Base-by-base conservation (phyloP, 2,888 invertebrate genomes). In the Heliconius sara region DNA sequence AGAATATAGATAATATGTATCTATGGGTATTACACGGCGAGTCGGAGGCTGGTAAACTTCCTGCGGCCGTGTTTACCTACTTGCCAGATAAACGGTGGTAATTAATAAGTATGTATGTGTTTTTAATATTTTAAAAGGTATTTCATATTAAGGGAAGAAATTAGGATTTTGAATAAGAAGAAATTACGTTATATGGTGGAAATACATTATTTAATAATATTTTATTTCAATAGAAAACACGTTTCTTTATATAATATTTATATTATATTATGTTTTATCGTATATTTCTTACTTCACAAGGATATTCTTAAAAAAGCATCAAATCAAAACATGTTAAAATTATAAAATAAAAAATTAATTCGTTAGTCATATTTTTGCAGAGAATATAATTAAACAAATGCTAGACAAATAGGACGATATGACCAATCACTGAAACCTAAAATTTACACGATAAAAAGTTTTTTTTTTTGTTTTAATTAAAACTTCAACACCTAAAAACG, bases 1-100 rank as follows among this genome's bases (percentile, higher is more conserved):
- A 92, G 91, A 93, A 47, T 25, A 70, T 43, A 92, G 91, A 93
- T 91, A 91, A 88, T 90, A 81, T 85, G 88, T 91, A 87, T 91
- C 90, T 87, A 86, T 81, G 89, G 91, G 89, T 91, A 92, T 89
- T 88, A 86, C 87, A 85, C 81, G 83, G 81, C 81, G 84, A 79
- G 84, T 84, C 82, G 80, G 84, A 83, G 83, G 77, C 79, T 82
- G 80, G 86, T 84, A 89, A 91, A 92, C 88, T 91, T 86, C 88
- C 90, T 85, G 83, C 84, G 87, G 87, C 85, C 80, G 80, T 89
- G 89, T 90, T 89, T 87, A 84, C 83, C 27, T 27, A 27, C 27
- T 86, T 86, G 83, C 67, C 76, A 82, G 74, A 74, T 13, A 10
- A 43, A 77, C 76, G 71, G 22, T 30, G 30, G 19, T 30, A 30